Evolutionary conservation across 1,140 invertebrate species (phyloP).

Genomic region (Drosophila kohkoa): DNA sequence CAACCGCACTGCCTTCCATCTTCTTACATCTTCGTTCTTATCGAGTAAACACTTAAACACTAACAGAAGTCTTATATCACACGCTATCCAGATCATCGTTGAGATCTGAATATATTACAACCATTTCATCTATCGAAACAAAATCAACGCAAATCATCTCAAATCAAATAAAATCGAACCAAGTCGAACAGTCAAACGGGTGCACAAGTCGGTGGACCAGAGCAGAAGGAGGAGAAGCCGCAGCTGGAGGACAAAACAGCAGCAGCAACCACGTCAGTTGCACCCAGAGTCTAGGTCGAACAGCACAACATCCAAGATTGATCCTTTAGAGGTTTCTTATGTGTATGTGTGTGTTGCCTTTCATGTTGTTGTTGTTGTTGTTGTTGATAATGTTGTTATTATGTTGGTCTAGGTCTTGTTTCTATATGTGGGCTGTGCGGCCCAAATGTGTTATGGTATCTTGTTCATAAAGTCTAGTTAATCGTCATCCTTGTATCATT

Average conservation of each 20-base stretch:
- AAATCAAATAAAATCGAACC: conserved; percentile 39
- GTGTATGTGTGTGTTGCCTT: conserved; percentile 49
- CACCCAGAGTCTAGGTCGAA: conserved; percentile 68
- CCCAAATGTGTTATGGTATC: conserved; percentile 77
- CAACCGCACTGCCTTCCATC: conserved; percentile 12
- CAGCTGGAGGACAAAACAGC: conserved; percentile 81
- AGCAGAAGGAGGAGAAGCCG: conserved; percentile 78
- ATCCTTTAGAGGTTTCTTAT: conserved; percentile 43
- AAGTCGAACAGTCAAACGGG: conserved; percentile 56
- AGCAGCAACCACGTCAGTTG: conserved; percentile 75
- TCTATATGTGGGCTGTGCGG: conserved; percentile 42
- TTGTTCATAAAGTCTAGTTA: conserved; percentile 61
- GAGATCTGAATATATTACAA: conserved; percentile 20
- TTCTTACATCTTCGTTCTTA: conserved; percentile 29
- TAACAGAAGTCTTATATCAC: conserved; percentile 79
- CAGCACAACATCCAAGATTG: conserved; percentile 53
- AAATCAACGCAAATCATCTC: too few relatives aligned
- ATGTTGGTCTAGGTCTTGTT: conserved; percentile 5
- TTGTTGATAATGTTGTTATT: conserved; percentile 2
- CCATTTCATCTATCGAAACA: background rate
- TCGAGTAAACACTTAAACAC: conserved; percentile 69
- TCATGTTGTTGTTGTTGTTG: conserved; percentile 28
- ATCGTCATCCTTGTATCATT: conserved; percentile 47
- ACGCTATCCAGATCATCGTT: conserved; percentile 46
- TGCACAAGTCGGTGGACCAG: conserved; percentile 78